Evolutionary conservation across 2,888 invertebrate species (phyloP).

Genomic region (Leptinotarsa haldemani): DNA sequence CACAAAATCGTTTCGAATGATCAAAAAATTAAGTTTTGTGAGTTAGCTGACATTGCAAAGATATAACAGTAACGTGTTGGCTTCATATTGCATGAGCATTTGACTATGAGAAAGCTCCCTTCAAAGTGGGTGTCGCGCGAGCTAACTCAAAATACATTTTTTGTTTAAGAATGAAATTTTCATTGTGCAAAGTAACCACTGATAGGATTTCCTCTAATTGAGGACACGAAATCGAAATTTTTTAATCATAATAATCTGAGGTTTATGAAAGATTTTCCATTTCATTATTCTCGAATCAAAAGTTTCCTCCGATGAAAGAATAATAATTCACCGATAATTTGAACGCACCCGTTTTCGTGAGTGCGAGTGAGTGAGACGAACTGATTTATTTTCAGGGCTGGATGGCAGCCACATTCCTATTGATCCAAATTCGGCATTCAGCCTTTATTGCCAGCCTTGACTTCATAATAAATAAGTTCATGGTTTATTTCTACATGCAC

Average conservation of each 20-base stretch:
- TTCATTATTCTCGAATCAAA: background rate
- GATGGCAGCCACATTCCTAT: constrained; percentile 22
- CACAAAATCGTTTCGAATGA: no score
- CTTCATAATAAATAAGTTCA: constrained; percentile 50
- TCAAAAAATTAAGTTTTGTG: no score
- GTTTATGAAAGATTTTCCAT: background rate
- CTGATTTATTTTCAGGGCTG: constrained; percentile 8
- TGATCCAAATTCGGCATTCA: constrained; percentile 47
- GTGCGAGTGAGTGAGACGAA: background rate
- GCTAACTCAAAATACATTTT: no score
- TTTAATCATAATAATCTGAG: background rate
- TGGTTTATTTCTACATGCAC: constrained; percentile 44
- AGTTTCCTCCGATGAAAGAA: background rate
- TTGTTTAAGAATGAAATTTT: background rate
- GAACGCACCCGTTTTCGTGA: background rate
- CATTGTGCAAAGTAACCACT: background rate
- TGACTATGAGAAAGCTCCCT: no score
- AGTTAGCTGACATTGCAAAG: no score
- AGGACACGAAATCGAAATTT: background rate
- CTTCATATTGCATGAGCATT: no score
- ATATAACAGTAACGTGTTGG: no score
- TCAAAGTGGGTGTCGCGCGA: no score
- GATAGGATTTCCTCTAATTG: background rate
- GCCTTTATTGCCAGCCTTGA: constrained; percentile 45
- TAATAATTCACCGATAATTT: background rate